phyloP scores from a whole-genome alignment of 2,888 invertebrate species.

The Melikaiella ostensackeni region DNA sequence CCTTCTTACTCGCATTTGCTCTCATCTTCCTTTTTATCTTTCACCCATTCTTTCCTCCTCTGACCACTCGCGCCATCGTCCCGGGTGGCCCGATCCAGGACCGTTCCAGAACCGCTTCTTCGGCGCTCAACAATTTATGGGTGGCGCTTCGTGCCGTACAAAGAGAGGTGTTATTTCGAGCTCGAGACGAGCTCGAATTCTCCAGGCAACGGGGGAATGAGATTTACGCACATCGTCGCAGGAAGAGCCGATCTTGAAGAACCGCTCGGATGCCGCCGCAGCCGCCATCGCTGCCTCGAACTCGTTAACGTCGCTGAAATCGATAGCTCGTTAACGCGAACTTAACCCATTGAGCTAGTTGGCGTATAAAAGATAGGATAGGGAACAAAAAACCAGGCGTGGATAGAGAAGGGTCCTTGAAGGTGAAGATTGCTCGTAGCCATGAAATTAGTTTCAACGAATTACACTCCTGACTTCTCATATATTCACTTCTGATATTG shows the following conservation, averaged over 20 bases:
- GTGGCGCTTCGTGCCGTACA: conserved; percentile 67
- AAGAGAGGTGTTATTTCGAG: conserved; percentile 65
- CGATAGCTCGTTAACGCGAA: conserved; percentile 58
- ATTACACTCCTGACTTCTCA: neutral
- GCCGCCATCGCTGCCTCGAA: conserved; percentile 50
- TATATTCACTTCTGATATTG: neutral
- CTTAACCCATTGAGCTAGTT: conserved; percentile 39
- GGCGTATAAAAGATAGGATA: conserved; percentile 27
- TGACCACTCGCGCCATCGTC: conserved; percentile 52
- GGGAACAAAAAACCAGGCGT: conserved; percentile 2
- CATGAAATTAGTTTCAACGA: neutral
- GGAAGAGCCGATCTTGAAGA: conserved; percentile 50
- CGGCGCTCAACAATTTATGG: conserved; percentile 71
- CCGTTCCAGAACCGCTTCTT: conserved; percentile 57
- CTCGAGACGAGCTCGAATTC: conserved; percentile 61
- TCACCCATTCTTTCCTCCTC: conserved; percentile 20
- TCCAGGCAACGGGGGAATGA: conserved; percentile 58
- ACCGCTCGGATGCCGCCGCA: conserved; percentile 46
- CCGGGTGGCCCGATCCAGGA: conserved; percentile 67
- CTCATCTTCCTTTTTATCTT: conserved; percentile 27
- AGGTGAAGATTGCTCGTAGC: neutral
- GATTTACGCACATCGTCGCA: conserved; percentile 58
- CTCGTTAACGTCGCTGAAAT: conserved; percentile 54
- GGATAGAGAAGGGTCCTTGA: neutral
- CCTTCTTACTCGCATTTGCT: conserved; percentile 40